phyloP scores from a whole-genome alignment of 2,113 vertebrate genomes.

The Suricata suricatta region DNA sequence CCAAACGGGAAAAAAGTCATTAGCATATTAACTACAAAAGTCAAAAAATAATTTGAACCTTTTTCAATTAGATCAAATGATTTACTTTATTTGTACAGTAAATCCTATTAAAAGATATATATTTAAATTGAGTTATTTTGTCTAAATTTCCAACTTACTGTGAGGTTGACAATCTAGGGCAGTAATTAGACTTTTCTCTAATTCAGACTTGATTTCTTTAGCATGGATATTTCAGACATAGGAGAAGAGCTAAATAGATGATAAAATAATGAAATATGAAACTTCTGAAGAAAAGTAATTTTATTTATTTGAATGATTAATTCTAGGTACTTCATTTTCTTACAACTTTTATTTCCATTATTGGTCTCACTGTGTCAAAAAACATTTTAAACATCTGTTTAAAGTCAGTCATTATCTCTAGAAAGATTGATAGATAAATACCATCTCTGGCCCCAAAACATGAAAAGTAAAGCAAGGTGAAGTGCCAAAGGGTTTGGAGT shows the following conservation, averaged over 20 bases:
- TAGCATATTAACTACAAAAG: neutral
- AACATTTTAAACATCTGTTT: neutral
- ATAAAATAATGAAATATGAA: neutral
- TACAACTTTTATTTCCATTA: neutral
- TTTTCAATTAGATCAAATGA: neutral
- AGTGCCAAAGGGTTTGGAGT: neutral
- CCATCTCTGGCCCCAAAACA: neutral
- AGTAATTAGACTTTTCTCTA: neutral
- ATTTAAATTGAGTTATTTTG: neutral
- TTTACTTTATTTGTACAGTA: neutral
- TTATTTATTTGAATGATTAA: neutral
- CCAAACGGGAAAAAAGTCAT: neutral
- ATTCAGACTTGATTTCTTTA: neutral
- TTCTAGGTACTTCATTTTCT: neutral
- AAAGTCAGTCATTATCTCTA: neutral
- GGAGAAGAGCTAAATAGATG: neutral
- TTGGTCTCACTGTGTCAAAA: neutral
- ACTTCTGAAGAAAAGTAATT: neutral
- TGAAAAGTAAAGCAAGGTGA: neutral
- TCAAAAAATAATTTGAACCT: neutral
- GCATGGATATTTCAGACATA: neutral
- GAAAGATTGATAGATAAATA: neutral
- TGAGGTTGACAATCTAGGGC: neutral
- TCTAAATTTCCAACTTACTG: neutral
- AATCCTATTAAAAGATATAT: neutral